phyloP scores from a whole-genome alignment of 2,888 invertebrate species.

The Sipha maydis region DNA sequence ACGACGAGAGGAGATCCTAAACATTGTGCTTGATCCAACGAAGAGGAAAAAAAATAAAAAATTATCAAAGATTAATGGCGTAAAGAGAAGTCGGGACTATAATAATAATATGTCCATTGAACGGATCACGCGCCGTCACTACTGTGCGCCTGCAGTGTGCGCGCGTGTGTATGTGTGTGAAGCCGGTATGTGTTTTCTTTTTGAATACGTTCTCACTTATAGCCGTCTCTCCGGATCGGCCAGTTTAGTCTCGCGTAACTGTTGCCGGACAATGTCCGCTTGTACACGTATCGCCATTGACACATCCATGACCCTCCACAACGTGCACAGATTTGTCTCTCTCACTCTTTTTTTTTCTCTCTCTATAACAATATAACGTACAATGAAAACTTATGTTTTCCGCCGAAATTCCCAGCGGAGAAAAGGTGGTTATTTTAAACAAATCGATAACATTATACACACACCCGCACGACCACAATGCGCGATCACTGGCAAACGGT shows the following conservation, averaged over 20 bases:
- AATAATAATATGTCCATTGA: constrained; percentile 12
- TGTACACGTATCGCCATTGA: background rate
- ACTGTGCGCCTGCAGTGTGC: background rate
- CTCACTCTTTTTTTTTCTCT: background rate
- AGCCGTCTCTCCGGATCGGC: background rate
- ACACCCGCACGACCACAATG: background rate
- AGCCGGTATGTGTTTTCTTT: background rate
- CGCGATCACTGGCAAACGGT: background rate
- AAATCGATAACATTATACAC: background rate
- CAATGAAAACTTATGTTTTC: constrained; percentile 6
- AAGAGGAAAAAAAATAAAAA: constrained; percentile 1
- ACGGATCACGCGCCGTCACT: constrained; percentile 40
- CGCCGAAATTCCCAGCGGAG: constrained; percentile 35
- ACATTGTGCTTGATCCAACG: background rate
- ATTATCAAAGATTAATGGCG: constrained; percentile 38
- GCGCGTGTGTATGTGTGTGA: background rate
- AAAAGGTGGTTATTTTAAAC: constrained; percentile 17
- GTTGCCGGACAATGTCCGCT: constrained; percentile 40
- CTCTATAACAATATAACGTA: background rate
- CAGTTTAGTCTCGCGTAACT: background rate
- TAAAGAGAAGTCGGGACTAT: background rate
- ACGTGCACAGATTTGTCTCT: constrained; percentile 22
- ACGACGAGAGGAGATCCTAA: background rate
- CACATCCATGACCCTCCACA: background rate
- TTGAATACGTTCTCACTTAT: background rate